Base-by-base conservation (phyloP, 2,113 vertebrate species). In the Acanthisitta chloris region DNA sequence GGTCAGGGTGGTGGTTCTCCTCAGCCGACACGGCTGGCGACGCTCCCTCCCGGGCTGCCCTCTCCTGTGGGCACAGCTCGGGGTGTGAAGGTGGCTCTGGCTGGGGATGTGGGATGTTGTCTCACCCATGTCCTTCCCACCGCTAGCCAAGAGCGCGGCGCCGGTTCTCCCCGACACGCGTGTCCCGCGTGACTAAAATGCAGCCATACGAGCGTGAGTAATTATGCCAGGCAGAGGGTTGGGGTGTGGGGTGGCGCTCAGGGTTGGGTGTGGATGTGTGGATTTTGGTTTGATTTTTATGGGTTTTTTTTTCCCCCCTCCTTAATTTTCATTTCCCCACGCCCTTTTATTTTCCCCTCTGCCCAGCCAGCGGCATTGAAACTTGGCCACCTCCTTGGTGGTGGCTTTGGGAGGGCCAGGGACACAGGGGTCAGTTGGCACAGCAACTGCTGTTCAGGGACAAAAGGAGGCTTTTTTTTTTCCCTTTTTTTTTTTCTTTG, bases 161-260 rank as follows among this genome's bases (percentile, higher is more conserved):
- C 67, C 59, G 38, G 65, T 7, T 66, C 72, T 72, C 91, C 77
- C 25, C 77, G 90, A 94, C 73, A 92, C 84, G 42, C 55, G 38
- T 26, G 70, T 69, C 88, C 96, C 77, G 23, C 24, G 82, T 91
- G 89, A 93, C 94, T 88, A 38, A 95, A 90, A 91, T 86, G n/a
- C 97, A 91, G 96, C 96, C 96, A 62, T 66, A 97, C 97, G 95
- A 97, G 94, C 65, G 97, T 98, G 97, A 98, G 98, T 98, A 98
- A 98, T 98, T 97, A 97, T 96, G 95, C 97, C 96, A 98, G 98
- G 97, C 61, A 12, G 89, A 94, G 92, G 94, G 61, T 54, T 86
- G 54, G 87, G 90, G 11, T 15, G 48, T 17, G 87, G 59, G 77
- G 67, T n/a, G 72, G 48, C 0, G 12, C 36, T 79, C 8, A 1